phyloP scores from a whole-genome alignment of 2,888 invertebrate genomes.

The Pecten maximus region DNA sequence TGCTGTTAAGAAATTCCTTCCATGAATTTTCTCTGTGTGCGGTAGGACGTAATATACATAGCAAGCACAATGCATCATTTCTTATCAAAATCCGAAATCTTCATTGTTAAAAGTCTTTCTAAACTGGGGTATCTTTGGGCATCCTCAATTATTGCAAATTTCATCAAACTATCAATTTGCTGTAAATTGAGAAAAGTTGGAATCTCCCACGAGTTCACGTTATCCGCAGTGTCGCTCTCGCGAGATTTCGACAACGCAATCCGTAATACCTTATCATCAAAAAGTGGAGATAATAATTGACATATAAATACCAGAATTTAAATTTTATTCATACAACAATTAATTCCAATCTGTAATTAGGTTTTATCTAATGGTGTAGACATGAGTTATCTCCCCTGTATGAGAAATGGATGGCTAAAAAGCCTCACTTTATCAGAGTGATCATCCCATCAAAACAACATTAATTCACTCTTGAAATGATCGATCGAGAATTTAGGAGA shows the following conservation, averaged over 20 bases:
- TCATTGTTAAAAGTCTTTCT: too few relatives aligned
- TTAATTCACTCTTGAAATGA: neutral
- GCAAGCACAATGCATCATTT: too few relatives aligned
- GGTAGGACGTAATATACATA: too few relatives aligned
- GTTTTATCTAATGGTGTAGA: neutral
- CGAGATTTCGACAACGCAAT: slow-evolving; percentile 6
- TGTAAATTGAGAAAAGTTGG: neutral
- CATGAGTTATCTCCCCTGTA: neutral
- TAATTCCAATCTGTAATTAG: neutral
- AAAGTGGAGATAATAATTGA: neutral
- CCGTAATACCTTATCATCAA: neutral
- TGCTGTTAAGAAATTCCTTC: too few relatives aligned
- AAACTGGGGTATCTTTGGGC: too few relatives aligned
- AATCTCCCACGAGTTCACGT: neutral
- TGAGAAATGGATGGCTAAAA: neutral
- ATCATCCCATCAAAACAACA: neutral
- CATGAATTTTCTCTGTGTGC: too few relatives aligned
- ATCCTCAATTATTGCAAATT: neutral
- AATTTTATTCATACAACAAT: neutral
- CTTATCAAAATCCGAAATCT: too few relatives aligned
- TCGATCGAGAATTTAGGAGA: neutral
- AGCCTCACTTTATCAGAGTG: neutral
- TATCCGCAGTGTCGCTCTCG: neutral
- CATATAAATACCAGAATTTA: neutral
- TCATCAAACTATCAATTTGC: neutral